Conservation (phyloP, 2,797 vertebrate species). For the Enteromius thamalakanensis region DNA sequence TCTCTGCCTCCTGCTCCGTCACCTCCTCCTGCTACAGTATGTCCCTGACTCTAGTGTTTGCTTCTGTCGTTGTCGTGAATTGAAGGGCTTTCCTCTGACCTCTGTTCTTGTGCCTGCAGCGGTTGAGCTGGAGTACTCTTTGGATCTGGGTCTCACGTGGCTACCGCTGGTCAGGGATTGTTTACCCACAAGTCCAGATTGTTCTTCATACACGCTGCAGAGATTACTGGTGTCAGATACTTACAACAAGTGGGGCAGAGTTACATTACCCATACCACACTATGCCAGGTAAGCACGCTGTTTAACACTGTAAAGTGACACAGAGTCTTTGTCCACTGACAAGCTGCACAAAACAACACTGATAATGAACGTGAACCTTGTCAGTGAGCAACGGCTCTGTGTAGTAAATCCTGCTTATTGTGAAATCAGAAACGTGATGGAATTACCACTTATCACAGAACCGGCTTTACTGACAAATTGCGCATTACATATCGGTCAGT, state of each 20-base stretch:
- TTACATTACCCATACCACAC: constrained; percentile 89
- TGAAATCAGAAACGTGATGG: no score
- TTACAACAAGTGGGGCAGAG: constrained; percentile 97
- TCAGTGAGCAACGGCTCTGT: no score
- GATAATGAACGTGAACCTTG: no score
- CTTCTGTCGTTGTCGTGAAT: background rate
- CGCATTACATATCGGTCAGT: no score
- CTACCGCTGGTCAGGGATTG: constrained; percentile 91
- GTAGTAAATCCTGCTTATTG: no score
- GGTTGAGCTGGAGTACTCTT: constrained; percentile 94
- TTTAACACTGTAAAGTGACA: background rate
- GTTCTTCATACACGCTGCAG: constrained; percentile 90
- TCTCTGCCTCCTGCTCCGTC: constrained; percentile 97
- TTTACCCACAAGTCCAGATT: constrained; percentile 92
- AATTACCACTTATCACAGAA: no score
- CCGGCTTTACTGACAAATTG: no score
- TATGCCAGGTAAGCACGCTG: constrained; percentile 84
- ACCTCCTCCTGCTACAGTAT: constrained; percentile 98
- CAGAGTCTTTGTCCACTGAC: no score
- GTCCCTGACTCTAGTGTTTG: constrained; percentile 18
- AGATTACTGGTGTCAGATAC: constrained; percentile 92
- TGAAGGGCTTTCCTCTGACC: background rate
- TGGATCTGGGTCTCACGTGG: constrained; percentile 93
- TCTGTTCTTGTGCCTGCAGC: constrained; percentile 73
- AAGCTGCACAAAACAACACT: no score